Base-by-base conservation (phyloP, 2,113 vertebrate species). In the Athene noctua region DNA sequence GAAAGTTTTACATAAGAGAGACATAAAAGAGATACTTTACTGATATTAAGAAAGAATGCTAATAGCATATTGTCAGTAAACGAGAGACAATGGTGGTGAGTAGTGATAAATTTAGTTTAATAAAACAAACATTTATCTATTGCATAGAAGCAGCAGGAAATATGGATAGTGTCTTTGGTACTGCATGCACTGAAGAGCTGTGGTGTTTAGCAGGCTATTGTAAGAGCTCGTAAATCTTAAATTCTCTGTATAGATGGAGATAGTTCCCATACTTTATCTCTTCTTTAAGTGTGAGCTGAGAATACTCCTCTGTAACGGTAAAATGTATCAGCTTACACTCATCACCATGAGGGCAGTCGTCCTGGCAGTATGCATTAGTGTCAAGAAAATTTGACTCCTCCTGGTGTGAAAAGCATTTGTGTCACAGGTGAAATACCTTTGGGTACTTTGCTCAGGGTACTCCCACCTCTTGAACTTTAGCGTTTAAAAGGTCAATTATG, bases 301-400 rank as follows among this genome's bases (percentile, higher is more conserved):
- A 58, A 57, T 89, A 89, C 29, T 81, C 22, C 77, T 90, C 83
- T 77, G 62, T 95, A 94, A 96, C 62, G 51, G 94, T 46, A 96
- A 92, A 89, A 73, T 22, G 11, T 62, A 70, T 95, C 96, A 96
- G 66, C 58, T 95, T 78, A 92, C 95, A 96, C 95, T 97, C 95
- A 94, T 73, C 84, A 95, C 62, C n/a, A 27, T 13, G 46, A 80
- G 58, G 65, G 80, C 84, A 94, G 58, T 77, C 58, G 38, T 80
- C 38, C 66, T 77, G 66, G 86, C n/a, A 80, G 73, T 44, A 82
- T 95, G 92, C 89, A 86, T 95, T 90, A 92, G 22, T 29, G 86
- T 94, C 54, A 77, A 74, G 80, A 85, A 92, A 92, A 90, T 58
- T 36, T 87, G 95, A 77, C 54, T 82, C 49, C 66, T 95, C 36